A percentile compares a stretch with the other conserved stretches of the same genome.
Evolutionary conservation across 2,113 vertebrate species (phyloP).

Genomic region (Osmerus eperlanus): DNA sequence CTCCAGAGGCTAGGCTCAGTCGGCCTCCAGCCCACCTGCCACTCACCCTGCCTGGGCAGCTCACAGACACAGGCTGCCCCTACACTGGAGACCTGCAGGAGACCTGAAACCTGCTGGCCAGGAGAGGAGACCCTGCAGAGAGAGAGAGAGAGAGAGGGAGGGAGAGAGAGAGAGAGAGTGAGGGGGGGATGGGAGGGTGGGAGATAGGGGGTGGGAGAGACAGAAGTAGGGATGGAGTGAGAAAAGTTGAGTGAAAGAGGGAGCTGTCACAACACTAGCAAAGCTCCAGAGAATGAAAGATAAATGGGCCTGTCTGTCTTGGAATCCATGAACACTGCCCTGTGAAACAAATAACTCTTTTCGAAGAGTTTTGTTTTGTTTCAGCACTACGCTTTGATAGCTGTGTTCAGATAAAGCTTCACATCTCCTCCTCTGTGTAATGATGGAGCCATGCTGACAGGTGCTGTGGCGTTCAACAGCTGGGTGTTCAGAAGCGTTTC

Average conservation of each 20-base stretch:
- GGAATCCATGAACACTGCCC: too few species aligned
- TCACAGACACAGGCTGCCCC: neutral
- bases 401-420: too few species aligned
- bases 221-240: neutral
- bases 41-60: constrained; percentile 4
- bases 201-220: neutral
- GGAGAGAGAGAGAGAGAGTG: neutral
- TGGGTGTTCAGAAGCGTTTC: too few species aligned
- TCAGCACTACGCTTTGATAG: too few species aligned
- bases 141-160: constrained; percentile 1
- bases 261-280: neutral
- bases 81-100: neutral
- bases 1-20: constrained; percentile 15
- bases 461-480: too few species aligned
- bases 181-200: neutral
- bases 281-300: too few species aligned
- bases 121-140: constrained; percentile 1
- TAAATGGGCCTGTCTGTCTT: too few species aligned
- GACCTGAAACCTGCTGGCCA: neutral
- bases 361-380: too few species aligned
- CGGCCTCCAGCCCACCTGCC: constrained; percentile 1
- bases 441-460: too few species aligned
- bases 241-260: neutral
- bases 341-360: too few species aligned
- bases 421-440: too few species aligned